phyloP scores from a whole-genome alignment of 2,888 invertebrate genomes.

The Eupithecia insigniata region DNA sequence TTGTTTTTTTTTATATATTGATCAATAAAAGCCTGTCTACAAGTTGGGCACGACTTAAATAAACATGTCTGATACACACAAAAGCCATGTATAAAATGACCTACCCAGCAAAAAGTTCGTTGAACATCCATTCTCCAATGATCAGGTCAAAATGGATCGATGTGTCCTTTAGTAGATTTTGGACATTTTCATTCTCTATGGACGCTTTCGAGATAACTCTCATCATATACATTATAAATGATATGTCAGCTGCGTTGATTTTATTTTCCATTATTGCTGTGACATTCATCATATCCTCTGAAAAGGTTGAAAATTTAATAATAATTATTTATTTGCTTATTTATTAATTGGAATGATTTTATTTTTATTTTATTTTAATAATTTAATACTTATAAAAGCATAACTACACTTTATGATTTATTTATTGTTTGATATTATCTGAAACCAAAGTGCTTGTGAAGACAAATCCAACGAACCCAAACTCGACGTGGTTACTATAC shows the following conservation, averaged over 20 bases:
- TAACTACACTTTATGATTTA: no score
- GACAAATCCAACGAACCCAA: no score
- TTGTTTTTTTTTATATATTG: no score
- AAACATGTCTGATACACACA: neutral
- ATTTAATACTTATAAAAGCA: no score
- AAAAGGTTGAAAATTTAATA: constrained; percentile 3
- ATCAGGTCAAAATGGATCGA: constrained; percentile 57
- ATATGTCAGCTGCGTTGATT: constrained; percentile 13
- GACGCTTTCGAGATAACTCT: constrained; percentile 36
- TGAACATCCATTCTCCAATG: constrained; percentile 59
- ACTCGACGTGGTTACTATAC: no score
- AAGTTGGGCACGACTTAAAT: neutral
- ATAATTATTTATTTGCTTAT: no score
- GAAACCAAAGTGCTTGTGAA: no score
- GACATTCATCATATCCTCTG: constrained; percentile 43
- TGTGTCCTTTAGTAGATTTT: constrained; percentile 51
- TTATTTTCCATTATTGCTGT: constrained; percentile 44
- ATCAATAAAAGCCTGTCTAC: neutral
- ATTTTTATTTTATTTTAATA: neutral
- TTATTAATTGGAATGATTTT: no score
- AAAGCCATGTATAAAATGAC: constrained; percentile 7
- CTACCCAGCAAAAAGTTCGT: constrained; percentile 55
- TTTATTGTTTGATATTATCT: no score
- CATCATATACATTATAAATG: constrained; percentile 37
- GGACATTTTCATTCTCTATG: constrained; percentile 43